Evolutionary conservation across 2,888 invertebrate genomes (phyloP), one percentile per base, ranked within the genome.

Genomic region (Cryptocheilus praepositus): DNA sequence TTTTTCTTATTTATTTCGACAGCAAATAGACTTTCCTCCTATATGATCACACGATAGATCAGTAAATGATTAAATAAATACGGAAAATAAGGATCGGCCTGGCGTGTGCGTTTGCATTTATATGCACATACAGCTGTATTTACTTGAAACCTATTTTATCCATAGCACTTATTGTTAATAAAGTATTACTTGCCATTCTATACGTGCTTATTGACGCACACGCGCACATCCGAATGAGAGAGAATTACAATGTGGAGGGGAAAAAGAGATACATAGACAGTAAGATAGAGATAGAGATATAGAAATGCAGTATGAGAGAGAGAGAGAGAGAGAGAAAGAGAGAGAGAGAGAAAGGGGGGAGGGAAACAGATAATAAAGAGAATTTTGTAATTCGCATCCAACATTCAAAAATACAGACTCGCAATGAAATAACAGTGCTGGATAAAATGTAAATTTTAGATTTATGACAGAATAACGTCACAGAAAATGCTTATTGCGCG

Each of bases 401-500:
- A 86, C 87, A 88, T 84, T 82, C 84, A 86, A 81, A 8, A 36
- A 36, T 83, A 86, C 81, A 83, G 79, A 80, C 36, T 76, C 73
- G 81, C 81, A 79, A 83, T 70, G 75, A 73, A 81, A 36, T 4
- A 36, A 7, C 11, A 11, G 36, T 36, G 36, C 36, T 36, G 76
- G 74, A 7, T 55, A 55, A 36, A 55, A 55, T 55, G 25, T 5
- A 52, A 70, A 56, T 25, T 5, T n/a, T 19, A 16, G n/a, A 15
- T 51, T 36, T 25, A 56, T 28, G 49, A 11, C 11, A 11, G 11
- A 36, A 36, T 1, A 7, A 11, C 36, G 13, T 36, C 13, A 36
- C 36, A 25, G 2, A 25, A 16, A 54, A 58, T 36, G 45, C 45
- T 58, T 63, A 51, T 70, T 65, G 66, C 61, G 51, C 51, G 61